phyloP scores from a whole-genome alignment of 2,797 vertebrate species.

The Acrocephalus scirpaceus region DNA sequence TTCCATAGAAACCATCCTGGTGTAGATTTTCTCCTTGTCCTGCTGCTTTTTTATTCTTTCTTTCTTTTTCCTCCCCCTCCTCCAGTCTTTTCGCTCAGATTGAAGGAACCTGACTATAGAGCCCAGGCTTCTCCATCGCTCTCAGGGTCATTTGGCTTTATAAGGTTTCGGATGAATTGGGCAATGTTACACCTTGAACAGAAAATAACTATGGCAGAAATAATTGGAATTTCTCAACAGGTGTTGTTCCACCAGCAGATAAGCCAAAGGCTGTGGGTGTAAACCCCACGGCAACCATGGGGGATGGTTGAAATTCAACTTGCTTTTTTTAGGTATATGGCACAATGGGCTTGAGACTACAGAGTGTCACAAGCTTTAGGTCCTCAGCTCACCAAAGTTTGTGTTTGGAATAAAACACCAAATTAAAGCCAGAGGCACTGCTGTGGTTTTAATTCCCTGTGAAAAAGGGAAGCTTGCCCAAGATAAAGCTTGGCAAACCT shows the following conservation, averaged over 20 bases:
- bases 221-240: background rate
- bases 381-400: background rate
- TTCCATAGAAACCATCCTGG: background rate
- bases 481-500: background rate
- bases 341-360: background rate
- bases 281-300: fast-evolving
- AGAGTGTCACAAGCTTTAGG: background rate
- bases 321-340: background rate
- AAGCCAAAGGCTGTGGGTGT: background rate
- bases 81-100: background rate
- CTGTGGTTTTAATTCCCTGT: background rate
- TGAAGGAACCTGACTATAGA: background rate
- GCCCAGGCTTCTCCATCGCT: fast-evolving
- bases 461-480: background rate
- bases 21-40: background rate
- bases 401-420: fast-evolving
- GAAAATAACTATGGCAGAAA: background rate
- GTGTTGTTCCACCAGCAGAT: background rate
- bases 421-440: background rate
- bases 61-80: too few species aligned
- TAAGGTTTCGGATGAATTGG: fast-evolving
- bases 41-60: background rate
- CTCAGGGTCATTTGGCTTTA: fast-evolving
- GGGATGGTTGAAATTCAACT: background rate
- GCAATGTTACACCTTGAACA: fast-evolving